phyloP scores from a whole-genome alignment of 2,797 vertebrate species.

The Semotilus atromaculatus region DNA sequence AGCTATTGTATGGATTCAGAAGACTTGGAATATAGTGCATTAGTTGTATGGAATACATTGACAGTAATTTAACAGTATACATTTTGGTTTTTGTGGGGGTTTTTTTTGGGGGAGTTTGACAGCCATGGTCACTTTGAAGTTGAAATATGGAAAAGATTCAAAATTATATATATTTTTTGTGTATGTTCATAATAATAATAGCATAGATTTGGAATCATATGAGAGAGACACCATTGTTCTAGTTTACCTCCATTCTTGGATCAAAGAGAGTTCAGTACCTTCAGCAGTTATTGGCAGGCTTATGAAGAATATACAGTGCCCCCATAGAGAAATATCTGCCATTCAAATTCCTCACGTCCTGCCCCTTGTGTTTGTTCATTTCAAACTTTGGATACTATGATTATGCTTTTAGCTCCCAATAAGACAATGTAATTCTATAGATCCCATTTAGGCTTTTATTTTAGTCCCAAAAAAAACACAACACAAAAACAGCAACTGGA shows the following conservation, averaged over 20 bases:
- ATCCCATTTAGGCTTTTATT: neutral
- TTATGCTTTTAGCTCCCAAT: neutral
- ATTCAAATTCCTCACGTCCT: neutral
- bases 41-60: too few relatives aligned
- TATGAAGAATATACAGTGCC: neutral
- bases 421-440: neutral
- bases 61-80: too few relatives aligned
- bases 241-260: neutral
- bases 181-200: too few relatives aligned
- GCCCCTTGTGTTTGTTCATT: neutral
- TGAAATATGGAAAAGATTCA: too few relatives aligned
- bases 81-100: too few relatives aligned
- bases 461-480: neutral
- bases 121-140: too few relatives aligned
- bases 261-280: neutral
- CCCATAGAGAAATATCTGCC: neutral
- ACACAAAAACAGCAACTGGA: neutral
- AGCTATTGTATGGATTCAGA: too few relatives aligned
- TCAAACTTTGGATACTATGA: neutral
- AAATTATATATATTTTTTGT: too few relatives aligned
- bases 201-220: too few relatives aligned
- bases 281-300: neutral
- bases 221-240: neutral
- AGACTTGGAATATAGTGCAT: too few relatives aligned
- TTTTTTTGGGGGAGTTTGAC: too few relatives aligned